phyloP scores from a whole-genome alignment of 2,113 vertebrate species.

The Saiga tatarica region DNA sequence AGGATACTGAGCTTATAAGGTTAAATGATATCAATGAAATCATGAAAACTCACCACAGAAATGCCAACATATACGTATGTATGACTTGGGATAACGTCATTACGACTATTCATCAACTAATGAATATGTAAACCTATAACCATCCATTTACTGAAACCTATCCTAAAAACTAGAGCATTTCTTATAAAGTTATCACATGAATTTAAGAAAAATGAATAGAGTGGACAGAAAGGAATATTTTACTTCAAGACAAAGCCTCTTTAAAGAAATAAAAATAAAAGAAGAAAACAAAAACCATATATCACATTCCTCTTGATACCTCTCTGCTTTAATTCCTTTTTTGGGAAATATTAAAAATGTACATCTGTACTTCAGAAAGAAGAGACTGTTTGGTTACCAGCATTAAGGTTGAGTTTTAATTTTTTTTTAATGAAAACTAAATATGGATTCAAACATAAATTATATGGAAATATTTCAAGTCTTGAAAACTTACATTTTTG shows the following conservation, averaged over 20 bases:
- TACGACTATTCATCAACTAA: neutral
- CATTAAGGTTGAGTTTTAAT: neutral
- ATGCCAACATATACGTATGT: neutral
- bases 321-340: neutral
- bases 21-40: neutral
- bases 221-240: neutral
- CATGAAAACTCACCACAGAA: neutral
- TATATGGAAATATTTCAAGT: neutral
- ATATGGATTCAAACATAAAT: neutral
- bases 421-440: conserved; percentile 26
- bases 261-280: neutral
- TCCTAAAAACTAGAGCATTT: neutral
- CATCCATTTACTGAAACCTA: neutral
- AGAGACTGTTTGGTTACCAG: neutral
- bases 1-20: neutral
- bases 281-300: neutral
- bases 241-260: neutral
- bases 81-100: neutral
- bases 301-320: neutral
- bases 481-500: neutral
- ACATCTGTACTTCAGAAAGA: neutral
- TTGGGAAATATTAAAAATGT: neutral
- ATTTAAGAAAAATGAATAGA: neutral
- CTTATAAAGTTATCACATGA: neutral
- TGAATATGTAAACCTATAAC: neutral